phyloP scores from a whole-genome alignment of 92 coral and sea anemone genomes.

The Diadumene lineata region DNA sequence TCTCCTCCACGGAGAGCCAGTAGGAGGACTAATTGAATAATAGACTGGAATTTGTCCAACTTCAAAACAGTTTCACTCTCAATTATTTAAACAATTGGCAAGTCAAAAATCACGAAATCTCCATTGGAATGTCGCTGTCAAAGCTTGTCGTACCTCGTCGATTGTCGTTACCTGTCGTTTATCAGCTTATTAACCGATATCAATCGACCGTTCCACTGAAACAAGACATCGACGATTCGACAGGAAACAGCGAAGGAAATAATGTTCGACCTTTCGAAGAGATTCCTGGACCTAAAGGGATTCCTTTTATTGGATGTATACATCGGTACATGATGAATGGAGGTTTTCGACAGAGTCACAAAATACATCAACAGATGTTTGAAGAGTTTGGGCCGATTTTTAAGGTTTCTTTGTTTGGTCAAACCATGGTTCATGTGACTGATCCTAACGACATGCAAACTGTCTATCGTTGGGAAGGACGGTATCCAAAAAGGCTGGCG shows the following conservation, averaged over 20 bases:
- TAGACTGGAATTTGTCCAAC: no score
- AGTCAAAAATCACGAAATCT: not conserved
- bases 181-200: not conserved
- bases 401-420: slow-evolving; percentile 41
- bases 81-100: not conserved
- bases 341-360: slow-evolving; percentile 23
- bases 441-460: slow-evolving; percentile 53
- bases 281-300: slow-evolving; percentile 49
- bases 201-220: slow-evolving; percentile 13
- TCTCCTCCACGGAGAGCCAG: no score
- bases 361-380: slow-evolving; percentile 32
- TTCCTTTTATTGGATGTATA: slow-evolving; percentile 27
- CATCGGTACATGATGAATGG: slow-evolving; percentile 37
- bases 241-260: not conserved
- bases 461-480: slow-evolving; percentile 68
- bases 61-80: no score
- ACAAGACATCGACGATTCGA: not conserved
- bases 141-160: not conserved
- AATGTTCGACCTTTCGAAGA: slow-evolving; percentile 32
- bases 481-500: slow-evolving; percentile 43
- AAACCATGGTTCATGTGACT: slow-evolving; percentile 30
- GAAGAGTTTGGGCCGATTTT: slow-evolving; percentile 65
- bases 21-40: no score
- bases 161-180: slow-evolving; percentile 3
- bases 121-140: not conserved